These are phyloP conservation scores for Pontoporia blainvillei DNA, from an alignment of 2,113 vertebrate genomes.

Conservation along the genomic window DNA sequence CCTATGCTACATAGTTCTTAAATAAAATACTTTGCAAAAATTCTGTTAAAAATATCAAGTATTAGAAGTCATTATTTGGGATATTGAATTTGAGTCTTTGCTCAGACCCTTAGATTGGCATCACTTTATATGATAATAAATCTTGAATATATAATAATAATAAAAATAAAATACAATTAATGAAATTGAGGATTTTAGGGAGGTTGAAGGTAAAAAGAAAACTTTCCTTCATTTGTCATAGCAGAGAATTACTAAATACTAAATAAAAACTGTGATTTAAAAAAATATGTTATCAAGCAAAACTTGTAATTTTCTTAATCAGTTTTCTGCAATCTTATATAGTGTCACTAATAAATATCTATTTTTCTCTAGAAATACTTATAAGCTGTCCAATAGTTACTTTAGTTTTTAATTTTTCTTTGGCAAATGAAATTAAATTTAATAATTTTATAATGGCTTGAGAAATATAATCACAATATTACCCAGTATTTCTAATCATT, in stretches of 20 bases:
- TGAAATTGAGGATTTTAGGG: not conserved
- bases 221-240: not conserved
- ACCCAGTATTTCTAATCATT: not conserved
- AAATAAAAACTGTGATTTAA: not conserved
- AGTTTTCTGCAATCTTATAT: not conserved
- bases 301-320: not conserved
- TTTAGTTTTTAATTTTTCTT: not conserved
- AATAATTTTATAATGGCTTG: not conserved
- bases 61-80: not conserved
- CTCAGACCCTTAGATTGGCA: not conserved
- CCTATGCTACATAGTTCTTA: not conserved
- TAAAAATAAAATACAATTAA: not conserved
- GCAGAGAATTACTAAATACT: not conserved
- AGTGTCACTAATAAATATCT: not conserved
- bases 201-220: not conserved
- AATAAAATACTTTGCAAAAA: not conserved
- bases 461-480: not conserved
- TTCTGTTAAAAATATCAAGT: not conserved
- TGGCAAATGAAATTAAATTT: not conserved
- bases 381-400: not conserved
- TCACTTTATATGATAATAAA: not conserved
- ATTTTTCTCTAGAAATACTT: not conserved
- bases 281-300: not conserved
- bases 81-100: not conserved
- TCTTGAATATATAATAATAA: not conserved